Conservation (phyloP, 2,888 invertebrate species). For the Lapara coniferarum region DNA sequence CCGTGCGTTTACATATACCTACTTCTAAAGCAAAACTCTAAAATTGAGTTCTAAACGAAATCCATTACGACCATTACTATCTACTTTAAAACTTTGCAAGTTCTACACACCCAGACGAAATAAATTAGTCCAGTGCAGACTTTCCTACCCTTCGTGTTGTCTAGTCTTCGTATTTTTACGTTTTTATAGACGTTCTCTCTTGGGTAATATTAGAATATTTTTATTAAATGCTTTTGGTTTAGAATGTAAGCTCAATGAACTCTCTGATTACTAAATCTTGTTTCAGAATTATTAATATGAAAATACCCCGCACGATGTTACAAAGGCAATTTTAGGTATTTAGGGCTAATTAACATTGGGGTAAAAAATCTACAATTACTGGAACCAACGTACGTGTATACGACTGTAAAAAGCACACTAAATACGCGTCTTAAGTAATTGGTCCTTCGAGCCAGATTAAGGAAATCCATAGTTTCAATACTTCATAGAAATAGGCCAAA, state of each 20-base stretch:
- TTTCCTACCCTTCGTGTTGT: slow-evolving; percentile 16
- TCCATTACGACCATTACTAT: slow-evolving; percentile 18
- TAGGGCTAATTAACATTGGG: too few relatives aligned
- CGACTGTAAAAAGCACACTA: too few relatives aligned
- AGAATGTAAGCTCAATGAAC: not conserved
- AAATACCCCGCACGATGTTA: not conserved
- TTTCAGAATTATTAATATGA: not conserved
- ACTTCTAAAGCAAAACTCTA: not conserved
- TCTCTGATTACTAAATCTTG: not conserved
- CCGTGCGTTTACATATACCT: not conserved
- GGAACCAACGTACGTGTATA: too few relatives aligned
- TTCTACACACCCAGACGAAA: slow-evolving; percentile 21
- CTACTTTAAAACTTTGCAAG: slow-evolving; percentile 12
- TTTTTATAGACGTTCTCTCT: slow-evolving; percentile 8
- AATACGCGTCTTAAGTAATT: too few relatives aligned
- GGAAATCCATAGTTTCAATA: too few relatives aligned
- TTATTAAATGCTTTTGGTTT: not conserved
- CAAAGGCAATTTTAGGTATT: too few relatives aligned
- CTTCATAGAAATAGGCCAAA: too few relatives aligned
- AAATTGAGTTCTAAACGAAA: slow-evolving; percentile 18
- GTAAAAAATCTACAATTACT: too few relatives aligned
- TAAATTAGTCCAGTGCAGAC: slow-evolving; percentile 17
- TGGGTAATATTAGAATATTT: slow-evolving; percentile 1
- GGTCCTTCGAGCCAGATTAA: too few relatives aligned
- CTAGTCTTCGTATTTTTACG: slow-evolving; percentile 13